Base-by-base conservation (phyloP, 2,797 vertebrate genomes). In the Microctenopoma stevenorrisi region DNA sequence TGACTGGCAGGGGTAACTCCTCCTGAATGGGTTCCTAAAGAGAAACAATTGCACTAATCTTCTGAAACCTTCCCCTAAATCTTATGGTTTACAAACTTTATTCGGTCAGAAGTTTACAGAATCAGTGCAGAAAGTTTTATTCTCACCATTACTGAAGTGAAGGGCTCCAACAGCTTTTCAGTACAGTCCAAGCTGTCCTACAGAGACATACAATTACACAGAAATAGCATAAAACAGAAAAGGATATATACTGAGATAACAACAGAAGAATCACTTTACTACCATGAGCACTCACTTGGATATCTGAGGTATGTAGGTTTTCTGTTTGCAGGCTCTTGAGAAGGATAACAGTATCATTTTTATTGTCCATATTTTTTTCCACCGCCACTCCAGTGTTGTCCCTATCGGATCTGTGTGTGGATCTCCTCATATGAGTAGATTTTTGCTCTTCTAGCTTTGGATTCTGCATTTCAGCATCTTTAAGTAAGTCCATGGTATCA, bases 151-250 rank as follows among this genome's bases (percentile, higher is more conserved):
- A 76, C 58, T 73, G 90, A 85, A 80, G 90, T 64, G 70, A 94
- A 86, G 0, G 93, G 81, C 68, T 91, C 91, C 8, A 94, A 84
- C 9, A 96, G 86, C 72, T 95, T 95, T 62, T 95, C 94, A 49
- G 94, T 95, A 47, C 93, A 94, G 80, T 95, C 92, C 50, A 95
- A 86, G 76, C 35, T 90, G 63, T 88, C 87, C 94, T 96, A 60
- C 25, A 86, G 91, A 55, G 40, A 87, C 64, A 86, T 16, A 3
- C 84, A 42, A 25, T 1, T 43, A 48, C 6, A 54, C 13, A 42
- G 7, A 42, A 42, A 14, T 42, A 14, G 14, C 0, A 6, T 26
- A 22, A 16, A 35, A 30, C 15, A 42, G 53, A 64, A 15, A 49
- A n/a, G 0, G 46, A 25, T 9, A 42, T 7, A 18, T 44, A 3